A percentile compares a stretch with the other conserved stretches of the same genome.
Evolutionary conservation across 2,113 vertebrate genomes (phyloP).

Genomic region (Ochotona curzoniae): DNA sequence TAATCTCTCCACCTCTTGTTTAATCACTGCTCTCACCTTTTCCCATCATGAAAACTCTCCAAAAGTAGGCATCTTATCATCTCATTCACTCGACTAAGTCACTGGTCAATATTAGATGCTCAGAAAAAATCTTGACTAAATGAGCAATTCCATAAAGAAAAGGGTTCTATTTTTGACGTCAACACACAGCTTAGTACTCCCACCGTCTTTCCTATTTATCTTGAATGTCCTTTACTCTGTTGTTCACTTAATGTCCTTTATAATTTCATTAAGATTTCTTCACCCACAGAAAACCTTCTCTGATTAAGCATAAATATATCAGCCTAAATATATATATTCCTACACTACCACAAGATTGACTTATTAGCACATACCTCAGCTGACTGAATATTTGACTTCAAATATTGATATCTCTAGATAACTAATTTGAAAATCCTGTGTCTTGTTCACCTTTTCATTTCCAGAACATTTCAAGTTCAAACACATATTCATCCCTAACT

Average conservation of each 20-base stretch:
- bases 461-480: not conserved
- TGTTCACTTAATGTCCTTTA: conserved; percentile 4
- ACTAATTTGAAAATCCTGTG: not conserved
- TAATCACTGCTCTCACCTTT: not conserved
- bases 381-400: not conserved
- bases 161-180: conserved; percentile 5
- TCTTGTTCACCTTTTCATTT: not conserved
- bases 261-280: conserved; percentile 15
- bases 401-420: not conserved
- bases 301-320: not conserved
- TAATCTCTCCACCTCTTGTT: not conserved
- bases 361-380: not conserved
- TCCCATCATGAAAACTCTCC: not conserved
- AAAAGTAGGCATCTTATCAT: conserved; percentile 30
- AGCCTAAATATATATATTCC: not conserved
- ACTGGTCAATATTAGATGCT: not conserved
- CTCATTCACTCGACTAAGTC: not conserved
- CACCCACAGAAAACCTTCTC: not conserved
- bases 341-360: not conserved
- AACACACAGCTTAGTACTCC: not conserved
- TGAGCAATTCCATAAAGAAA: not conserved
- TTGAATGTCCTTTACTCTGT: not conserved
- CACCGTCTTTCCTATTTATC: not conserved
- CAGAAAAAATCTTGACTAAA: not conserved
- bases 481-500: not conserved